Percentiles rank a stretch among this genome's conserved stretches.
These are phyloP conservation scores for Prolemur simus DNA, from an alignment of 2,113 vertebrate genomes.

Conservation along the genomic window DNA sequence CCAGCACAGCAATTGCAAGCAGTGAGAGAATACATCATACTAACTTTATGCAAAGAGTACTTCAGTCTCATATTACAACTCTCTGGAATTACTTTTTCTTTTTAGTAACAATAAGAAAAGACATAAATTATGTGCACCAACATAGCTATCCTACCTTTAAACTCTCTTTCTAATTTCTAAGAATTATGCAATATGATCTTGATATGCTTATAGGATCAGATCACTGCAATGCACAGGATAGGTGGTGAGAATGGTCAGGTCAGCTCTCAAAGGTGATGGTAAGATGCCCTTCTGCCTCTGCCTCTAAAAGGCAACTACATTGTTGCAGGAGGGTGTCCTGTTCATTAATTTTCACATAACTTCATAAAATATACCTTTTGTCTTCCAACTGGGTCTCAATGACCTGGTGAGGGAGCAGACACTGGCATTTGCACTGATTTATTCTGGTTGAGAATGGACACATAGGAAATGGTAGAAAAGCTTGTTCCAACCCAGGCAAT, in stretches of 20 bases:
- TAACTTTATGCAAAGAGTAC: slow-evolving; percentile 34
- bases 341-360: neutral
- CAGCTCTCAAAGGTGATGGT: neutral
- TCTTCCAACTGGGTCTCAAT: slow-evolving; percentile 20
- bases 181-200: neutral
- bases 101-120: slow-evolving; percentile 24
- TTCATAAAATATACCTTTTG: neutral
- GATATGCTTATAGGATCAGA: neutral
- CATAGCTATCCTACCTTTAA: slow-evolving; percentile 7
- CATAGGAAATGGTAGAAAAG: slow-evolving; percentile 46
- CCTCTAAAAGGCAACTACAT: neutral
- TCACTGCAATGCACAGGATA: neutral
- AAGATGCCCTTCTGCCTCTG: neutral
- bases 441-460: slow-evolving; percentile 50
- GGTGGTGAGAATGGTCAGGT: neutral
- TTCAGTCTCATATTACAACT: slow-evolving; percentile 10
- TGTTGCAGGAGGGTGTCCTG: neutral
- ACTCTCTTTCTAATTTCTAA: slow-evolving; percentile 8
- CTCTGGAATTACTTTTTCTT: slow-evolving; percentile 48
- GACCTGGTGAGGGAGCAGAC: neutral
- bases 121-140: neutral
- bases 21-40: slow-evolving; percentile 32
- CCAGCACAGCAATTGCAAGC: slow-evolving; percentile 50
- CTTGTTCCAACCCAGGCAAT: slow-evolving; percentile 42
- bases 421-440: slow-evolving; percentile 29